These are phyloP conservation scores for Mesitornis unicolor DNA, from an alignment of 2,113 vertebrate genomes.

Conservation along the genomic window DNA sequence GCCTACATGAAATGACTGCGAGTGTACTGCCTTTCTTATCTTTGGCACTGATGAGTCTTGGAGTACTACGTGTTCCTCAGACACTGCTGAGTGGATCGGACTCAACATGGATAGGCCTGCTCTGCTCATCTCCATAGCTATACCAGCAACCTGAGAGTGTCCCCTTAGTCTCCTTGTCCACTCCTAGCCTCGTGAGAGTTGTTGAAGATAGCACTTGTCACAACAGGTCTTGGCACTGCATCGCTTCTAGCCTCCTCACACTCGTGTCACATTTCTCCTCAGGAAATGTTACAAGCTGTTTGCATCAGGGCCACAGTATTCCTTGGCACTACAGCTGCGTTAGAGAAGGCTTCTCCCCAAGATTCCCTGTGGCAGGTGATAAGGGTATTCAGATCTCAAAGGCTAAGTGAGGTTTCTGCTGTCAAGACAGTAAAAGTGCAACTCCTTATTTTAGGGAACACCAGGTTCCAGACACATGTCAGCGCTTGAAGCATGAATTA, in stretches of 20 bases:
- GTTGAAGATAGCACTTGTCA: neutral
- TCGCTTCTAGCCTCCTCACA: neutral
- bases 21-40: neutral
- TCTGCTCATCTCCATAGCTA: neutral
- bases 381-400: constrained; percentile 12
- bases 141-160: neutral
- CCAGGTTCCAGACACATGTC: neutral
- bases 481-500: neutral
- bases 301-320: neutral
- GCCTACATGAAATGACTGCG: neutral
- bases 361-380: neutral
- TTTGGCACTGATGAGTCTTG: neutral
- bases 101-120: neutral
- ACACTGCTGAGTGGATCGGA: neutral
- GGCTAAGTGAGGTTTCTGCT: neutral
- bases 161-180: neutral
- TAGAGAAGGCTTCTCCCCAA: neutral
- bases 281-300: neutral
- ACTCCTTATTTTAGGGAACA: neutral
- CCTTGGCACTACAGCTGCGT: neutral
- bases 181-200: neutral
- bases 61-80: neutral
- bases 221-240: neutral
- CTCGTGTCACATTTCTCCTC: neutral
- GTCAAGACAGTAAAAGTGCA: neutral